A percentile compares a stretch with the other conserved stretches of the same genome.
Evolutionary conservation across 2,888 invertebrate genomes (phyloP).

Genomic region (Nomada hirtipes): DNA sequence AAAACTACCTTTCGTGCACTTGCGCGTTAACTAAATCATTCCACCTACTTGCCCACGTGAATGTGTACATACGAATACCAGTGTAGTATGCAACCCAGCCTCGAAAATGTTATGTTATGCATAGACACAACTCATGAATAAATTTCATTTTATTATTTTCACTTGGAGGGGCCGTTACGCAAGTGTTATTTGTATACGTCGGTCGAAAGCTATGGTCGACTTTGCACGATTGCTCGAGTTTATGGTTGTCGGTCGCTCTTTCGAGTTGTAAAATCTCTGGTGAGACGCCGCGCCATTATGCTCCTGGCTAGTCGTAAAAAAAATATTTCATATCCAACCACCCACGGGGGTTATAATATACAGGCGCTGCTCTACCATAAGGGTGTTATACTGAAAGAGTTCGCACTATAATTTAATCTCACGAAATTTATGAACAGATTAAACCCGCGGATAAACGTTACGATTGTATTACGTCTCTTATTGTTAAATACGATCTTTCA

Average conservation of each 20-base stretch:
- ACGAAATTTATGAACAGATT: constrained; percentile 1
- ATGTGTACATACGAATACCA: too few species aligned
- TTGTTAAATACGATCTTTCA: background rate
- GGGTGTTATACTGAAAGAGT: constrained; percentile 4
- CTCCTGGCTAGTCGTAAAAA: constrained; percentile 35
- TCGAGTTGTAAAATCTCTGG: constrained; percentile 47
- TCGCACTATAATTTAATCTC: constrained; percentile 31
- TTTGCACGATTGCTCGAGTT: constrained; percentile 55
- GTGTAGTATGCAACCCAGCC: background rate
- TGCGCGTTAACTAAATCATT: background rate
- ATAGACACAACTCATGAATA: constrained; percentile 61
- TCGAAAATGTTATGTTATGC: constrained; percentile 49
- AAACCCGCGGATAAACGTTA: background rate
- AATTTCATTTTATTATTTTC: constrained; percentile 60
- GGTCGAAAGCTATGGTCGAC: constrained; percentile 22
- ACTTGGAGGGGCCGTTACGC: background rate
- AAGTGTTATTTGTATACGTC: constrained; percentile 37
- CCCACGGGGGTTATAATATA: constrained; percentile 6
- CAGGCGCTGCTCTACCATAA: background rate
- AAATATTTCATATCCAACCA: constrained; percentile 14
- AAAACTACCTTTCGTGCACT: too few species aligned
- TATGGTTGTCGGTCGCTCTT: constrained; percentile 53
- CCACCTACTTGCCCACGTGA: background rate
- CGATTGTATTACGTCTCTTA: background rate
- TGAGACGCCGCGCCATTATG: constrained; percentile 24